Conservation (phyloP, 2,113 vertebrate genomes). For the Aspiorhynchus laticeps region DNA sequence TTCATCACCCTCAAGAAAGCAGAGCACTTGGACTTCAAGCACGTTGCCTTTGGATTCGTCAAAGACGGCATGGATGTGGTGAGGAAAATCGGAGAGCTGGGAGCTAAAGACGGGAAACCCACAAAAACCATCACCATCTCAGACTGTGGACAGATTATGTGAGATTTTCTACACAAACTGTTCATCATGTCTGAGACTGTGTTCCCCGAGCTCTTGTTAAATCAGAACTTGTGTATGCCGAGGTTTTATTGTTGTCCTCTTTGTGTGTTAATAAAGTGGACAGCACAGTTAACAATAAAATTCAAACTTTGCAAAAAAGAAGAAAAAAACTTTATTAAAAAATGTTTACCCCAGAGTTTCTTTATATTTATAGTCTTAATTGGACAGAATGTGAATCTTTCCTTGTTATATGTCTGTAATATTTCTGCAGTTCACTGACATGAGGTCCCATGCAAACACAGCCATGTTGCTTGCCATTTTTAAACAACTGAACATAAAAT, state of each 20-base stretch:
- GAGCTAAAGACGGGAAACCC: too few species aligned
- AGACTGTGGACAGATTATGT: too few species aligned
- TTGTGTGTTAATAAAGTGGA: background rate
- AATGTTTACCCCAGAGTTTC: background rate
- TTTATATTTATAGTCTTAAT: background rate
- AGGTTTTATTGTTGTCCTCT: background rate
- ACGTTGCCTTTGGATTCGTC: too few species aligned
- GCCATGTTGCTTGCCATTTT: too few species aligned
- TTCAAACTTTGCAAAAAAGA: background rate
- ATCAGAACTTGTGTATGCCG: background rate
- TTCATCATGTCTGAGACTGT: background rate
- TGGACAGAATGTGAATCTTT: background rate
- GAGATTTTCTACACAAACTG: too few species aligned
- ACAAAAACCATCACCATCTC: conserved; percentile 79
- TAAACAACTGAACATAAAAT: too few species aligned
- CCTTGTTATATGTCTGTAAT: background rate
- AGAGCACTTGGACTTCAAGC: too few species aligned
- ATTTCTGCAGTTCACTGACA: background rate
- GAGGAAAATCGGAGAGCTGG: too few species aligned
- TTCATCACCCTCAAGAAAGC: too few species aligned
- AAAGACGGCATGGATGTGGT: too few species aligned
- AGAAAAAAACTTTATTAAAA: background rate
- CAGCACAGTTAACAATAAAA: background rate
- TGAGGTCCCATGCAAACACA: too few species aligned
- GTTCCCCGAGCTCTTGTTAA: background rate